Evolutionary conservation across 2,113 vertebrate species (phyloP).

Genomic region (Alligator sinensis): DNA sequence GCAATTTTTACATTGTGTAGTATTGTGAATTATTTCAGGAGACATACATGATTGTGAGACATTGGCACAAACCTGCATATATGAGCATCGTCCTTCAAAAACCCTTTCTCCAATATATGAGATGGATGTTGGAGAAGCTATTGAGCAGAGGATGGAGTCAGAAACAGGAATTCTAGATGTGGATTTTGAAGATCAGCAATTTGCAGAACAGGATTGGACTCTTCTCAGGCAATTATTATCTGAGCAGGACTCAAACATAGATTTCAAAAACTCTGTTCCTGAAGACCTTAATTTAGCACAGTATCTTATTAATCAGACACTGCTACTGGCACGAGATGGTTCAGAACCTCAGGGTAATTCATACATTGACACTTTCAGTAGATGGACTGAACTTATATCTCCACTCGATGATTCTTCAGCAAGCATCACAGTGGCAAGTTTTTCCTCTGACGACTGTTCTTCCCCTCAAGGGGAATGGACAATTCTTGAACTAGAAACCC

Average conservation of each 20-base stretch:
- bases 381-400: conserved; percentile 94
- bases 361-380: conserved; percentile 89
- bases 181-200: conserved; percentile 85
- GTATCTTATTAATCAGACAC: conserved; percentile 98
- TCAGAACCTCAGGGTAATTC: conserved; percentile 87
- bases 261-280: conserved; percentile 93
- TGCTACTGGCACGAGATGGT: conserved; percentile 92
- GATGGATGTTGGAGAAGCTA: conserved; percentile 91
- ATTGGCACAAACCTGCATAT: conserved; percentile 95
- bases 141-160: conserved; percentile 88
- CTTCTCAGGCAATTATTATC: conserved; percentile 93
- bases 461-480: conserved; percentile 99
- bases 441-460: conserved; percentile 94
- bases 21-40: conserved; percentile 99
- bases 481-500: conserved; percentile 98
- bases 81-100: conserved; percentile 94
- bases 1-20: conserved; percentile 96
- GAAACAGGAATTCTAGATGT: conserved; percentile 80
- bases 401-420: conserved; percentile 93
- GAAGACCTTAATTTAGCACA: conserved; percentile 98
- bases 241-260: conserved; percentile 92
- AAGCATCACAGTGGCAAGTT: conserved; percentile 95
- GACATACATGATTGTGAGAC: conserved; percentile 98
- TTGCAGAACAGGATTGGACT: conserved; percentile 95
- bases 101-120: conserved; percentile 97